These are phyloP conservation scores for Cordilura impudica DNA, from an alignment of 2,888 invertebrate genomes.

Conservation along the genomic window DNA sequence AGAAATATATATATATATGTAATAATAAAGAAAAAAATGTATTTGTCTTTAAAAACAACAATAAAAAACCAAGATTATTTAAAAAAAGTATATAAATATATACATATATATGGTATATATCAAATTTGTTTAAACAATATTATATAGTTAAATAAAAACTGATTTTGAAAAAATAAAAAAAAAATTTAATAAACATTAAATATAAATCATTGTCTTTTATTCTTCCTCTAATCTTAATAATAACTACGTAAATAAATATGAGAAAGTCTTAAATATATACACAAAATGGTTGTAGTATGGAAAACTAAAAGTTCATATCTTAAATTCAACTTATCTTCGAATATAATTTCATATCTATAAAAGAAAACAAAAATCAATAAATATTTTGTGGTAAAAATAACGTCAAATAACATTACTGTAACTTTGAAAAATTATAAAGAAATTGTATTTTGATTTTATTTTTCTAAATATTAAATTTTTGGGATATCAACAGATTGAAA, in stretches of 20 bases:
- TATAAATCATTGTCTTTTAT: conserved; percentile 4
- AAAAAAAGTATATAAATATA: neutral
- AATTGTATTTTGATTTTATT: too few species aligned
- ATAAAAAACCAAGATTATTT: neutral
- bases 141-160: conserved; percentile 10
- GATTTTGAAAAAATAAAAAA: conserved; percentile 1
- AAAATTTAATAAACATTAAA: neutral
- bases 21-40: conserved; percentile 22
- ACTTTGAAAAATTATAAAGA: too few species aligned
- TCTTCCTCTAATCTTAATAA: neutral
- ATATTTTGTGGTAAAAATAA: too few species aligned
- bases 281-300: too few species aligned
- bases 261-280: too few species aligned
- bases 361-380: too few species aligned
- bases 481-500: too few species aligned
- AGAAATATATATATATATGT: conserved; percentile 24
- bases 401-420: too few species aligned
- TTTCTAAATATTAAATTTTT: too few species aligned
- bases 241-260: neutral
- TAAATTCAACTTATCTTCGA: too few species aligned
- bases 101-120: neutral
- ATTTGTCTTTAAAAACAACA: conserved; percentile 14
- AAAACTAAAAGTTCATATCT: too few species aligned
- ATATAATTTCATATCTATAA: too few species aligned
- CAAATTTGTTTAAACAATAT: neutral